Percentiles rank a stretch among this genome's conserved stretches.
phyloP scores from a whole-genome alignment of 1,140 invertebrate genomes.

The Drosophila prosaltans region DNA sequence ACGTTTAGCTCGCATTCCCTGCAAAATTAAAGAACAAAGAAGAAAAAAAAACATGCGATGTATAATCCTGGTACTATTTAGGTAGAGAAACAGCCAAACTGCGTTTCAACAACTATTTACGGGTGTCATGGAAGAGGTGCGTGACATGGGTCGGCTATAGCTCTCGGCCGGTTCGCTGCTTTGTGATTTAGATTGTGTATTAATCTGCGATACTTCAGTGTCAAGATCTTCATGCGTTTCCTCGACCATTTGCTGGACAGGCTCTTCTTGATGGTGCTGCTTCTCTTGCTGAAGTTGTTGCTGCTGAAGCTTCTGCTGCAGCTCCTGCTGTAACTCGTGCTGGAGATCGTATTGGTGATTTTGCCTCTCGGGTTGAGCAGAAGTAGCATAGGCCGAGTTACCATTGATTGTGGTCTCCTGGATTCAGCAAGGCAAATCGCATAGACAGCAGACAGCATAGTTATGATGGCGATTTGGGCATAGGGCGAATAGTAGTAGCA shows the following conservation, averaged over 20 bases:
- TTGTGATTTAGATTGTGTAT: conserved; percentile 82
- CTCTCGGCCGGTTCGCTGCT: conserved; percentile 78
- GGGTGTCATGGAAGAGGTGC: conserved; percentile 83
- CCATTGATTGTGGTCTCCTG: conserved; percentile 69
- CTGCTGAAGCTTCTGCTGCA: conserved; percentile 22
- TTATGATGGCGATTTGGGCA: conserved; percentile 50
- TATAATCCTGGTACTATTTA: background rate
- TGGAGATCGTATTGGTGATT: conserved; percentile 2
- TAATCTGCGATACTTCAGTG: conserved; percentile 83
- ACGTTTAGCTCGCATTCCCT: conserved; percentile 87
- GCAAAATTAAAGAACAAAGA: conserved; percentile 17
- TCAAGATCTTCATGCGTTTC: conserved; percentile 82
- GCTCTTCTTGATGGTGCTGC: conserved; percentile 33
- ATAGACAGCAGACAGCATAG: background rate
- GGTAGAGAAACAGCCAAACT: conserved; percentile 22
- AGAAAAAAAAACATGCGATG: conserved; percentile 1
- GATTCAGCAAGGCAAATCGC: conserved; percentile 7
- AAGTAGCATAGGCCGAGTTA: conserved; percentile 51
- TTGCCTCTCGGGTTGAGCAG: conserved; percentile 23
- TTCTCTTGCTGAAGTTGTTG: conserved; percentile 35
- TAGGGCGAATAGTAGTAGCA: conserved; percentile 50
- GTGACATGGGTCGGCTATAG: conserved; percentile 83
- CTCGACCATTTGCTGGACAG: conserved; percentile 43
- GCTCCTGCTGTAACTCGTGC: conserved; percentile 29
- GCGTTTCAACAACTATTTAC: conserved; percentile 75